Percentiles rank a stretch among this genome's conserved stretches.
Conservation (phyloP, 2,797 vertebrate species). For the Adrianichthys oophorus region DNA sequence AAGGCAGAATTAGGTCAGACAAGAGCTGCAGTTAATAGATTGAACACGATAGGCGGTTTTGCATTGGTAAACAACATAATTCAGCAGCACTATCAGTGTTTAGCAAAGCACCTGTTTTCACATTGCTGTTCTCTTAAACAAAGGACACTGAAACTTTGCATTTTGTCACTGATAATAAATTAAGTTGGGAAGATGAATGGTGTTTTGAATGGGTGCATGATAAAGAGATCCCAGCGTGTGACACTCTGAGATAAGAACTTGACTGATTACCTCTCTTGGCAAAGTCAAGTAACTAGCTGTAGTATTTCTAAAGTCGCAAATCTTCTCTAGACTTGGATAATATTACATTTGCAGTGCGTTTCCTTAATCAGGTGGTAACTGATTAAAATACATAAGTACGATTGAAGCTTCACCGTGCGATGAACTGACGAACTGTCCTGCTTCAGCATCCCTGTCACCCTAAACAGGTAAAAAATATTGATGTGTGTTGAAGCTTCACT, state of each 20-base stretch:
- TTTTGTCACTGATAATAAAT: constrained; percentile 76
- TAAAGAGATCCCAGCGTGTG: constrained; percentile 76
- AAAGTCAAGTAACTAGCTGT: constrained; percentile 74
- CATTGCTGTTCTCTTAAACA: constrained; percentile 61
- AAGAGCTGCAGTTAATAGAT: constrained; percentile 65
- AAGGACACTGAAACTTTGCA: constrained; percentile 64
- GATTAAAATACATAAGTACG: no score
- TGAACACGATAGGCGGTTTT: constrained; percentile 64
- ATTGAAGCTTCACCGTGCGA: no score
- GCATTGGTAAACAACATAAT: constrained; percentile 71
- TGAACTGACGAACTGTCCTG: no score
- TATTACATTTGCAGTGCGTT: no score
- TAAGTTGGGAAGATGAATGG: constrained; percentile 78
- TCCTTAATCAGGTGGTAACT: no score
- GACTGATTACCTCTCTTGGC: constrained; percentile 75
- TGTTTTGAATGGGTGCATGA: constrained; percentile 83
- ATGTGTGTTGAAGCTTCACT: no score
- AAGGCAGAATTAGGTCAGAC: constrained; percentile 55
- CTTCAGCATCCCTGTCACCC: no score
- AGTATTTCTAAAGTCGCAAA: constrained; percentile 61
- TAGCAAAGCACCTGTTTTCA: constrained; percentile 73
- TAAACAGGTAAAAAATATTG: no score
- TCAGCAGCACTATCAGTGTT: constrained; percentile 76
- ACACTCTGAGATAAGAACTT: constrained; percentile 75
- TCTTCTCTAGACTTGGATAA: constrained; percentile 35